Conservation (phyloP, 2,888 invertebrate genomes). For the Patella pellucida region DNA sequence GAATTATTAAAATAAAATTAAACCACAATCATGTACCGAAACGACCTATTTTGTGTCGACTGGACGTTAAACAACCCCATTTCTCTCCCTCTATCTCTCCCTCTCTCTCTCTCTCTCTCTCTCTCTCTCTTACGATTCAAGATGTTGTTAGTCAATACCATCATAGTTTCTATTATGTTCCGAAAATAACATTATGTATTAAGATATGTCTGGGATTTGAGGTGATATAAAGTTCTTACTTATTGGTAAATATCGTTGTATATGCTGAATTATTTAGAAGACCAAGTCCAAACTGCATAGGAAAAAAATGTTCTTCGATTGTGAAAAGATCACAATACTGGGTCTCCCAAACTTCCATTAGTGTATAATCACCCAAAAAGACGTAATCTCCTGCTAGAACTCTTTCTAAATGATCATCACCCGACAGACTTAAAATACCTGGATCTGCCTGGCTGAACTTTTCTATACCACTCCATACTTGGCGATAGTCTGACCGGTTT, state of each 20-base stretch:
- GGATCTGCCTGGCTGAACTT: neutral
- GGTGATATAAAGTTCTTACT: neutral
- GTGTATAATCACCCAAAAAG: neutral
- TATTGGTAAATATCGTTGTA: neutral
- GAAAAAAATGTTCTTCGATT: neutral
- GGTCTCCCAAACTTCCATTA: neutral
- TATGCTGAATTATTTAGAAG: conserved; percentile 2
- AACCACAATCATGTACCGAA: too few relatives aligned
- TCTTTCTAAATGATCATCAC: neutral
- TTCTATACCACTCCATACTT: neutral
- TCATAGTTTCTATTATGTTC: too few relatives aligned
- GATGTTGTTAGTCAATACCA: too few relatives aligned
- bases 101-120: too few relatives aligned
- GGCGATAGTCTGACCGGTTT: neutral
- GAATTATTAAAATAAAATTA: too few relatives aligned
- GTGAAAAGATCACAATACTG: neutral
- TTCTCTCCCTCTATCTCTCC: too few relatives aligned
- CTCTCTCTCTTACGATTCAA: too few relatives aligned
- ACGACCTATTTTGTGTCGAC: too few relatives aligned
- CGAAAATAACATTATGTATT: too few relatives aligned
- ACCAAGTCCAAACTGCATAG: neutral
- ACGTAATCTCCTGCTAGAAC: neutral
- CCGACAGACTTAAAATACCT: neutral
- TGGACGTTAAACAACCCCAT: too few relatives aligned
- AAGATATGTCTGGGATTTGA: too few relatives aligned